phyloP scores from a whole-genome alignment of 1,140 invertebrate genomes.

The Caenorhabditis elegans region DNA sequence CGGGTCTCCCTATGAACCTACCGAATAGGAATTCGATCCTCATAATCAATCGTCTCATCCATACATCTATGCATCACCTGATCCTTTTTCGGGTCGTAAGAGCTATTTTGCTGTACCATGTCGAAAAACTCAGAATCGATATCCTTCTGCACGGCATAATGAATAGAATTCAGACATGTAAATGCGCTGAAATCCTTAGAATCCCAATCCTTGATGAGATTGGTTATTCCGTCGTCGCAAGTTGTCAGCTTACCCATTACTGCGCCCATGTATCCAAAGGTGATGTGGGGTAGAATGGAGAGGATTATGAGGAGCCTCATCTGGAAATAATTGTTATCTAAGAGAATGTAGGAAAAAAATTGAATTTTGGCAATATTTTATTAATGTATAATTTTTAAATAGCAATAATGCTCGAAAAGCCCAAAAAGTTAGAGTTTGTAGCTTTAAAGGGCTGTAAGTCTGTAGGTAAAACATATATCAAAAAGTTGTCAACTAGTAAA shows the following conservation, averaged over 20 bases:
- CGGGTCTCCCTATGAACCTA: too few relatives aligned
- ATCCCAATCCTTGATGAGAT: constrained; percentile 76
- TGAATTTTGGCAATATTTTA: too few relatives aligned
- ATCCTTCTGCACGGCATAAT: constrained; percentile 51
- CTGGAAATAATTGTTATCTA: too few relatives aligned
- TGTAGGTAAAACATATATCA: too few relatives aligned
- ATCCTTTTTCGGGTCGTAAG: constrained; percentile 43
- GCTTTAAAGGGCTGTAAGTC: background rate
- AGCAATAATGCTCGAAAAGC: too few relatives aligned
- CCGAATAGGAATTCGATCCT: constrained; percentile 71
- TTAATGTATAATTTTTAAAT: too few relatives aligned
- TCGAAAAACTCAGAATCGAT: background rate
- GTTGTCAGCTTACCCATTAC: constrained; percentile 71
- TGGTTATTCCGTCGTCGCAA: constrained; percentile 77
- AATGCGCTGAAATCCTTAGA: constrained; percentile 71
- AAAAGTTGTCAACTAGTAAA: too few relatives aligned
- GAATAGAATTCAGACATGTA: constrained; percentile 72
- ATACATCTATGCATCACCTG: constrained; percentile 73
- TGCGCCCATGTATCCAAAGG: constrained; percentile 68
- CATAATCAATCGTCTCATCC: constrained; percentile 74
- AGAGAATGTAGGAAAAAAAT: too few relatives aligned
- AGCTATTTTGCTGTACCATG: constrained; percentile 23
- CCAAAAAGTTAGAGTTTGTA: too few relatives aligned
- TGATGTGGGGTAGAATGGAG: background rate
- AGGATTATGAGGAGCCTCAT: background rate